A percentile compares a stretch with the other conserved stretches of the same genome.
These are phyloP conservation scores for Eonycteris spelaea DNA, from an alignment of 2,113 vertebrate species.

Conservation along the genomic window DNA sequence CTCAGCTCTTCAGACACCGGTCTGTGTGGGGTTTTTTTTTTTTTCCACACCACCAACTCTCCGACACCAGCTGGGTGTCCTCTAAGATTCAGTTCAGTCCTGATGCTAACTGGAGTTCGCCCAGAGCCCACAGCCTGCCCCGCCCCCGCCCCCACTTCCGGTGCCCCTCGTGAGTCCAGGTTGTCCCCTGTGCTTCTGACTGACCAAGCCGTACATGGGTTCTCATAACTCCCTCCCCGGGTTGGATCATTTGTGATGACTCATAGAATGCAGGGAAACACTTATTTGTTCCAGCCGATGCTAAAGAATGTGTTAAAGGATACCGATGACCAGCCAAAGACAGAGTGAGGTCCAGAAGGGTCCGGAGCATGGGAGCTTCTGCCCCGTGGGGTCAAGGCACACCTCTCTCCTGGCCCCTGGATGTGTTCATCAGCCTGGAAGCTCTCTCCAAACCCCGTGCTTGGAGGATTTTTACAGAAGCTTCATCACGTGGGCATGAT, in stretches of 20 bases:
- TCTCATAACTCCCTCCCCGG: not conserved
- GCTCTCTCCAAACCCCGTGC: not conserved
- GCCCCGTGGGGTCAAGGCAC: not conserved
- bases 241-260: not conserved
- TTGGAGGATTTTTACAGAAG: not conserved
- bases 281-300: not conserved
- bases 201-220: fast-evolving
- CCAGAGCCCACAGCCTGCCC: not conserved
- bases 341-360: not conserved
- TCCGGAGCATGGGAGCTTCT: fast-evolving
- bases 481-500: not conserved
- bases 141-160: not conserved
- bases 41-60: not conserved
- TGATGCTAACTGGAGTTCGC: not conserved
- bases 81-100: not conserved
- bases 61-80: not conserved
- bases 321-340: not conserved
- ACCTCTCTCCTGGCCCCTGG: not conserved
- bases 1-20: not conserved
- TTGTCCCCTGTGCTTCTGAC: not conserved
- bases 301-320: not conserved
- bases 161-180: not conserved
- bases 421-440: no score
- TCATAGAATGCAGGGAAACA: not conserved
- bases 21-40: not conserved